Conservation (phyloP, 2,888 invertebrate species). For the Ctenicera cuprea region DNA sequence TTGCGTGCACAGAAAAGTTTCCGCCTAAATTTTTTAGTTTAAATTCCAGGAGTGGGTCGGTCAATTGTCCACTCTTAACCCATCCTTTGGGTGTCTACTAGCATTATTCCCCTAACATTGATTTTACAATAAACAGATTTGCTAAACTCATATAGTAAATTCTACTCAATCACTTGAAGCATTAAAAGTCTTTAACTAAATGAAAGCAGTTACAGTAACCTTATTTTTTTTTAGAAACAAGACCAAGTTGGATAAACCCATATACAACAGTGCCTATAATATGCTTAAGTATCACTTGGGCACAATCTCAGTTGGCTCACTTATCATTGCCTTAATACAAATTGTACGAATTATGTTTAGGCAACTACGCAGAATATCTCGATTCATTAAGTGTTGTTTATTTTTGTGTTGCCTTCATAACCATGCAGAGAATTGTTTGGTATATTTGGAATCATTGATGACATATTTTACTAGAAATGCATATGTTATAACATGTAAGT, state of each 20-base stretch:
- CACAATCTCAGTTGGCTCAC: constrained; percentile 84
- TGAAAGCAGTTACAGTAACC: too few species aligned
- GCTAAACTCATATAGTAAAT: too few species aligned
- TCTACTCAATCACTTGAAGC: too few species aligned
- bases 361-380: constrained; percentile 70
- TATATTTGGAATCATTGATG: constrained; percentile 80
- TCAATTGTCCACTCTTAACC: too few species aligned
- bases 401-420: constrained; percentile 77
- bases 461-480: constrained; percentile 82
- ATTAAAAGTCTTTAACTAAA: too few species aligned
- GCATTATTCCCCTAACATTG: too few species aligned
- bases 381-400: constrained; percentile 73
- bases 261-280: constrained; percentile 72
- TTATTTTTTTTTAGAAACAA: constrained; percentile 72
- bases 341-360: constrained; percentile 75
- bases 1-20: too few species aligned
- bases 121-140: too few species aligned
- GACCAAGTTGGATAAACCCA: constrained; percentile 70
- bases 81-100: too few species aligned
- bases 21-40: too few species aligned
- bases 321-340: constrained; percentile 83
- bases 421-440: constrained; percentile 78
- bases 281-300: constrained; percentile 82
- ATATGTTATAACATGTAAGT: constrained; percentile 81
- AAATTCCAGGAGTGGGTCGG: too few species aligned